A percentile compares a stretch with the other conserved stretches of the same genome.
Conservation (phyloP, 2,888 invertebrate genomes). For the Amorpha juglandis region DNA sequence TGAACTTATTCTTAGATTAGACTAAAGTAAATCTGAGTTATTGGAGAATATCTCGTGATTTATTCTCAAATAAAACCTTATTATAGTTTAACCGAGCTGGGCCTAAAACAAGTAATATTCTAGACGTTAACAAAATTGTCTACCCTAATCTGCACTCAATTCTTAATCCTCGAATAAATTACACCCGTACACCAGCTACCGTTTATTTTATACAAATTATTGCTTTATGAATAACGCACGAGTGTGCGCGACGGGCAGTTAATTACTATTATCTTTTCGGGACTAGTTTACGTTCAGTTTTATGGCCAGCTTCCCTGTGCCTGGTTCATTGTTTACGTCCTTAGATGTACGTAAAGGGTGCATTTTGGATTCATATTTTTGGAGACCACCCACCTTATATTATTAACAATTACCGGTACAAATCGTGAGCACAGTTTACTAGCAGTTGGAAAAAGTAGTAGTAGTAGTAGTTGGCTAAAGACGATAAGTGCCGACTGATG, state of each 20-base stretch:
- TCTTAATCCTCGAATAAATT: constrained; percentile 25
- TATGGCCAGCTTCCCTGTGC: constrained; percentile 36
- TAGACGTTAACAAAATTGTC: background rate
- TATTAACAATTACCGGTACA: background rate
- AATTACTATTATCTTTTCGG: constrained; percentile 39
- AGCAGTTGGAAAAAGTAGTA: too few species aligned
- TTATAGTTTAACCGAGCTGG: too few species aligned
- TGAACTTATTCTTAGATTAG: too few species aligned
- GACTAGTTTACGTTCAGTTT: constrained; percentile 32
- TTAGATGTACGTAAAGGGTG: background rate
- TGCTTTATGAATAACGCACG: constrained; percentile 28
- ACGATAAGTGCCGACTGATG: too few species aligned
- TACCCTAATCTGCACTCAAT: constrained; percentile 3
- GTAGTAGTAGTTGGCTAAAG: too few species aligned
- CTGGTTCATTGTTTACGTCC: constrained; percentile 22
- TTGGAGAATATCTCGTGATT: too few species aligned
- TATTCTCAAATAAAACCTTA: too few species aligned
- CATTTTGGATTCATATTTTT: background rate
- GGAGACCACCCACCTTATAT: background rate
- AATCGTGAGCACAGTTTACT: too few species aligned
- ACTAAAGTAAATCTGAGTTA: too few species aligned
- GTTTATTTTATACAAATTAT: constrained; percentile 24
- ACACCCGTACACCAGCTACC: constrained; percentile 25
- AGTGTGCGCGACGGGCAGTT: constrained; percentile 30
- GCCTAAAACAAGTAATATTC: too few species aligned